These are phyloP conservation scores for Bradypodion pumilum DNA, from an alignment of 2,797 vertebrate species.

Conservation along the genomic window DNA sequence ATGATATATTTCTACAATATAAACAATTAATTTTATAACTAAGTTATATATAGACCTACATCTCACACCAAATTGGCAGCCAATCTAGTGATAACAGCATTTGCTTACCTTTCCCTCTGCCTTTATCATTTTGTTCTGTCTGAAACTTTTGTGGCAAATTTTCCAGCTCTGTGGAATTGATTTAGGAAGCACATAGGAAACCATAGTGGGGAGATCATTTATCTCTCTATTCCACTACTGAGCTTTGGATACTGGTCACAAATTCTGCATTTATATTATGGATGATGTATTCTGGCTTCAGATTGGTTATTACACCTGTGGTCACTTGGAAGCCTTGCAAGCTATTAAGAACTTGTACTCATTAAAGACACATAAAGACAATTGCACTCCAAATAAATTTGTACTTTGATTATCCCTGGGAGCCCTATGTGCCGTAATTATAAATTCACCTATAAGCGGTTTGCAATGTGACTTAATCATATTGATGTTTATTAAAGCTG, in stretches of 20 bases:
- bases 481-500: constrained; percentile 16
- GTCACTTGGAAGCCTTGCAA: not conserved
- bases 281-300: constrained; percentile 38
- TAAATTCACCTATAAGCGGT: constrained; percentile 2
- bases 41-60: not conserved
- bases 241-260: not conserved
- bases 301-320: constrained; percentile 10
- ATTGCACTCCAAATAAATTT: constrained; percentile 34
- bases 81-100: too few species aligned
- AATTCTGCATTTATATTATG: constrained; percentile 2
- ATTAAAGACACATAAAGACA: not conserved
- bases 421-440: constrained; percentile 20
- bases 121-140: too few species aligned
- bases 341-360: not conserved
- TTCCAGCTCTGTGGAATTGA: too few species aligned
- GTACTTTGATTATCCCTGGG: not conserved
- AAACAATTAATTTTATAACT: constrained; percentile 31
- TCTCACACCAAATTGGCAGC: too few species aligned
- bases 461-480: constrained; percentile 14
- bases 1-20: constrained; percentile 27
- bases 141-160: too few species aligned
- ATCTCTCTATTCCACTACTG: too few species aligned
- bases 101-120: too few species aligned
- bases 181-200: too few species aligned
- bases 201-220: too few species aligned